Conservation (phyloP, 2,797 vertebrate species). For the Chloroceryle amazona region DNA sequence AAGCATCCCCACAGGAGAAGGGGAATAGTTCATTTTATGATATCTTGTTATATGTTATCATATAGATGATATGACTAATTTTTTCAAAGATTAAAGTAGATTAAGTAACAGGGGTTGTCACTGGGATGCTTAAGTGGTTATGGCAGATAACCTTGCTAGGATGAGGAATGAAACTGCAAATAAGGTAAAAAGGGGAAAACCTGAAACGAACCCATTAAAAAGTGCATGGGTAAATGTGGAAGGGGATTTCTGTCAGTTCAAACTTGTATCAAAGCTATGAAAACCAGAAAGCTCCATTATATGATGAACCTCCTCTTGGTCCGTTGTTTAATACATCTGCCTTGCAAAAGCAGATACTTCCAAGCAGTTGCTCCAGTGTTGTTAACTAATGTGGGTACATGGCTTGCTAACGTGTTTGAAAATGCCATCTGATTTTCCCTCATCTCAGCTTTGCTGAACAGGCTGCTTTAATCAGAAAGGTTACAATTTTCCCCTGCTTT, state of each 20-base stretch:
- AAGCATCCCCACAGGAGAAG: neutral
- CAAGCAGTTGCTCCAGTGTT: neutral
- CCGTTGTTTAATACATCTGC: rapidly evolving
- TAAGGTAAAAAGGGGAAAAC: neutral
- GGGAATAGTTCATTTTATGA: neutral
- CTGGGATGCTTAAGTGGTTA: neutral
- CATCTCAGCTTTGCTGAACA: neutral
- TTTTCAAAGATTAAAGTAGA: neutral
- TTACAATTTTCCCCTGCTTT: neutral
- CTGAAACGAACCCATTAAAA: neutral
- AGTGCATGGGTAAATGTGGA: rapidly evolving
- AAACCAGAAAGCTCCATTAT: neutral
- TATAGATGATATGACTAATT: neutral
- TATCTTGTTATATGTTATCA: neutral
- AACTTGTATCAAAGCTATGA: neutral
- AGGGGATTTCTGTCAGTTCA: neutral
- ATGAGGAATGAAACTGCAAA: neutral
- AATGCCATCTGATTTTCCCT: neutral
- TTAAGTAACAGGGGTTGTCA: neutral
- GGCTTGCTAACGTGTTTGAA: neutral
- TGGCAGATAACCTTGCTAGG: neutral
- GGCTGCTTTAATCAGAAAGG: neutral
- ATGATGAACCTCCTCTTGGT: neutral
- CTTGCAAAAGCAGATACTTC: neutral
- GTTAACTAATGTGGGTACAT: neutral